Base-by-base conservation (phyloP, 2,113 vertebrate species). In the Lagenorhynchus albirostris region DNA sequence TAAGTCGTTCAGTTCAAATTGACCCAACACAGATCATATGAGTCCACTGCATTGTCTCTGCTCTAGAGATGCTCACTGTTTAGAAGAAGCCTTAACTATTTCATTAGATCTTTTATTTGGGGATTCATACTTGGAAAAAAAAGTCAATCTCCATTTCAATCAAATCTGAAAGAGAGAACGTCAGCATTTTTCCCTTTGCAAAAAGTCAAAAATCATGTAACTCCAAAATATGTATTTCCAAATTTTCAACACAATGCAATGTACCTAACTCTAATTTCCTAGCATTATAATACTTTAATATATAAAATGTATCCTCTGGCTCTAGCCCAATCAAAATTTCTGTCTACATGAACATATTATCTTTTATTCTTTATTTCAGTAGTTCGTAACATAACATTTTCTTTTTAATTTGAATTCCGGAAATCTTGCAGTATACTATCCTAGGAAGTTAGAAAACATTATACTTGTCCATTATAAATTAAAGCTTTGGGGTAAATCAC, bases 11-110 rank as follows among this genome's bases (percentile, higher is more conserved):
- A 74, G 79, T 94, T 23, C 67, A 97, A 31, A 96, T 87, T 96
- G 92, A 88, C 87, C 6, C n/a, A 81, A 12, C 95, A 97, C 90
- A 96, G 87, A 98, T 88, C 95, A 95, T 67, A 94, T 73, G 29
- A 70, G 0, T 5, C 83, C 6, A 71, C 25, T 77, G 79, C 85
- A 96, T 93, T 65, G 81, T 95, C 84, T 97, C 68, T 92, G 62
- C 77, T n/a, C 6, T 71, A 89, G 47, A 55, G 23, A 50, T 17
- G 18, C 1, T 68, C 58, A 26, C 11, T 97, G 31, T 96, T 98
- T 25, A 73, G 5, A 70, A 77, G 36, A 2, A 58, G 21, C 14
- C 1, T 60, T 23, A 18, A 44, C 33, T 89, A 47, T 71, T 81
- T 89, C 12, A 17, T 87, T 53, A 81, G 77, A 82, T 8, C 5